Percentiles rank a stretch among this genome's conserved stretches.
Evolutionary conservation across 2,888 invertebrate genomes (phyloP).

Genomic region (Mythimna lalbum): DNA sequence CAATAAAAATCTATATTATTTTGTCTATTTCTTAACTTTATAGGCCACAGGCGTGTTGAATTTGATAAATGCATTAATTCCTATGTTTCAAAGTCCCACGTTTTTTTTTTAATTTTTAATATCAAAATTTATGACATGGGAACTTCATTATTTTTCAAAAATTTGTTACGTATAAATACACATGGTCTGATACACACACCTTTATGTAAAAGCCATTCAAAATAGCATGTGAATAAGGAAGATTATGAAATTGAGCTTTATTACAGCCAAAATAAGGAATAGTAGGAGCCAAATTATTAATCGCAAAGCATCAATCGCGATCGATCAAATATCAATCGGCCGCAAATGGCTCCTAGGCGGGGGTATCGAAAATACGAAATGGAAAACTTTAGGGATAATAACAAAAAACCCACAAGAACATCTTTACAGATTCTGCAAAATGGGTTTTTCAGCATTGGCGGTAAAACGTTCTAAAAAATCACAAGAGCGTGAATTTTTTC

Average conservation of each 20-base stretch:
- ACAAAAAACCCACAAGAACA: constrained; percentile 36
- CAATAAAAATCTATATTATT: constrained; percentile 36
- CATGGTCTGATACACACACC: constrained; percentile 50
- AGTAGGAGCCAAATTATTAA: constrained; percentile 55
- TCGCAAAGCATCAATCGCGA: constrained; percentile 42
- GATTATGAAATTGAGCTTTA: constrained; percentile 66
- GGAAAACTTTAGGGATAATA: constrained; percentile 52
- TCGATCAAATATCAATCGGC: constrained; percentile 31
- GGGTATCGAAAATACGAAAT: constrained; percentile 48
- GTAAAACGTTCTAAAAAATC: constrained; percentile 43
- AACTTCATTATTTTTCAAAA: constrained; percentile 53
- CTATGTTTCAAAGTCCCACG: constrained; percentile 39
- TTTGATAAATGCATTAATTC: constrained; percentile 33
- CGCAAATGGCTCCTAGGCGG: constrained; percentile 46
- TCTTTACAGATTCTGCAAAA: constrained; percentile 24
- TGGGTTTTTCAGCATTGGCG: constrained; percentile 45
- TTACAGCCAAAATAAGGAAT: constrained; percentile 62
- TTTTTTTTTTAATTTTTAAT: constrained; percentile 9
- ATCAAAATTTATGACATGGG: constrained; percentile 63
- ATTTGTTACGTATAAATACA: constrained; percentile 60
- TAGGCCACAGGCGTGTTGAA: constrained; percentile 56
- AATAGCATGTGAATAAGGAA: constrained; percentile 64
- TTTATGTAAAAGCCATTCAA: constrained; percentile 61
- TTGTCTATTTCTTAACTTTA: constrained; percentile 41
- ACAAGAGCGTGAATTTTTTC: constrained; percentile 43